Base-by-base conservation (phyloP, 2,113 vertebrate genomes). In the Colistium nudipinnis region DNA sequence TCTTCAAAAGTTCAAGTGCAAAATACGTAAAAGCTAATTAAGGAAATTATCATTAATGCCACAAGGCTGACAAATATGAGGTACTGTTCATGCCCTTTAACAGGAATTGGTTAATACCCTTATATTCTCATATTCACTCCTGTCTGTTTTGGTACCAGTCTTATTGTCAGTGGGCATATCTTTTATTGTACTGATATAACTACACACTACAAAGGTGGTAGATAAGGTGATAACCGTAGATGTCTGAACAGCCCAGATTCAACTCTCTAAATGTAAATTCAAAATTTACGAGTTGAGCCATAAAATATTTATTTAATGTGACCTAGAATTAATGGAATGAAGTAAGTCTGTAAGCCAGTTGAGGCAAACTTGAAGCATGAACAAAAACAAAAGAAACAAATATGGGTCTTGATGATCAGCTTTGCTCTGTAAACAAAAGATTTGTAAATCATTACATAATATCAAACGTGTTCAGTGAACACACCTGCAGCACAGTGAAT, bases 251-350 rank as follows among this genome's bases (percentile, higher is more conserved):
- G 56, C 52, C 73, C 55, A 64, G 51, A 61, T 81, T 68, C 62
- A 70, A 60, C 51, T 47, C 13, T 78, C 76, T 76, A 81, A 74
- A 75, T 83, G 70, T 78, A 80, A 81, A 68, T 41, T 61, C 76
- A n/a, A n/a, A n/a, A n/a, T 67, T 82, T 70, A 80, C 63, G 60
- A 77, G 80, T 38, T n/a, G 11, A 7, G 2, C 8, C 30, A 84
- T 89, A 24, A 89, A 89, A 85, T 74, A 89, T 89, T 89, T 47
- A 87, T 70, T 39, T 56, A 60, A 57, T 70, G 61, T 80, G 82
- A 74, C 80, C 80, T 7, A 81, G 81, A 81, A 89, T 80, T 74
- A 83, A 80, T 68, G 71, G 49, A 74, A 74, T 62, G 17, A 33
- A 63, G 48, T n/a, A n/a, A n/a, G n/a, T 28, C 53, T 33, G 22